Evolutionary conservation across 2,888 invertebrate species (phyloP).

Genomic region (Eilema griseolum): DNA sequence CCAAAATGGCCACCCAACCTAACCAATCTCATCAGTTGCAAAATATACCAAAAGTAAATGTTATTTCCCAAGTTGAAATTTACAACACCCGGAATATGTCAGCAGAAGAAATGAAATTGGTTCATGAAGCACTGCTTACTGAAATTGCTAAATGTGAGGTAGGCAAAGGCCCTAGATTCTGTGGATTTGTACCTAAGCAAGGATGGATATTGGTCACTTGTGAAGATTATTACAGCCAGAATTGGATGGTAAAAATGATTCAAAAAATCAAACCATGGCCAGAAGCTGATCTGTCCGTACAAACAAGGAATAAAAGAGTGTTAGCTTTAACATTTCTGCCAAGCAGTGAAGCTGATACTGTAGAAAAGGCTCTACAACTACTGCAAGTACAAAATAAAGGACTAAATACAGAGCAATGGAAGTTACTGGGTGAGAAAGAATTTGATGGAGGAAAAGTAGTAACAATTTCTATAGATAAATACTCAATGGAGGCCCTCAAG

Average conservation of each 20-base stretch:
- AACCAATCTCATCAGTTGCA: not conserved
- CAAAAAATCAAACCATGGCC: conserved; percentile 22
- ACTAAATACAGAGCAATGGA: conserved; percentile 15
- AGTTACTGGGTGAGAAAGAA: conserved; percentile 13
- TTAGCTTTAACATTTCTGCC: conserved; percentile 16
- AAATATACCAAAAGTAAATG: not conserved
- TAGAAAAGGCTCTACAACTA: conserved; percentile 16
- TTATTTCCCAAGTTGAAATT: conserved; percentile 10
- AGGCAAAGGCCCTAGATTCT: conserved; percentile 13
- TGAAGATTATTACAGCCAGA: conserved; percentile 15
- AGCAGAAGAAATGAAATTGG: conserved; percentile 11
- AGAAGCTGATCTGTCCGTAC: conserved; percentile 14
- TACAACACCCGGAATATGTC: conserved; percentile 14
- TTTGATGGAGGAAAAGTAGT: conserved; percentile 19
- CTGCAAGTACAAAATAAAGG: conserved; percentile 16
- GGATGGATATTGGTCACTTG: conserved; percentile 14
- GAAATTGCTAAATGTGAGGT: conserved; percentile 15
- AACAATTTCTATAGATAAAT: conserved; percentile 13
- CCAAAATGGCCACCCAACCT: not conserved
- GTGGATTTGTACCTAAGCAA: conserved; percentile 5
- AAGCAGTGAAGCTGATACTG: conserved; percentile 9
- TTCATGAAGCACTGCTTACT: conserved; percentile 15
- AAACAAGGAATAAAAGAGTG: not conserved
- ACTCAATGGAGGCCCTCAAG: conserved; percentile 7
- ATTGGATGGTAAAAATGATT: conserved; percentile 14